Conservation (phyloP, 2,797 vertebrate genomes). For the Diplodus puntazzo region DNA sequence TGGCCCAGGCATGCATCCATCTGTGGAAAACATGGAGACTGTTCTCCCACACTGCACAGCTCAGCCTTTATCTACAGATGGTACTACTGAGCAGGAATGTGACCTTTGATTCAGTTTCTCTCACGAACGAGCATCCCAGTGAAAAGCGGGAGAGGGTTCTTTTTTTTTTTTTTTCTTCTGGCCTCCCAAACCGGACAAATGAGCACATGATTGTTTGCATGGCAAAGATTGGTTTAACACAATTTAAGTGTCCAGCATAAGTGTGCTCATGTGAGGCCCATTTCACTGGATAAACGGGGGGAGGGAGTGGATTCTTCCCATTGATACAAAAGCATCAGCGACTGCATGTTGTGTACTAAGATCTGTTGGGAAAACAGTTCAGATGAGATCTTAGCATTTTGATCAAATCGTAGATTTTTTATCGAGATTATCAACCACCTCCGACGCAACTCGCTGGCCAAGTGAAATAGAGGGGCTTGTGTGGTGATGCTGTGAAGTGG, state of each 20-base stretch:
- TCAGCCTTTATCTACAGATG: conserved; percentile 87
- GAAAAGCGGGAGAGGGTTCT: conserved; percentile 63
- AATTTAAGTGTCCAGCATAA: conserved; percentile 79
- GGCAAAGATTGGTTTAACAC: conserved; percentile 76
- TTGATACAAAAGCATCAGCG: conserved; percentile 63
- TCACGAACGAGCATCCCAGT: conserved; percentile 69
- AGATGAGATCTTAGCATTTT: conserved; percentile 20
- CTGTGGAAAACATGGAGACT: conserved; percentile 86
- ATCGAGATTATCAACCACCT: conserved; percentile 25
- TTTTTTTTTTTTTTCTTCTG: conserved; percentile 14
- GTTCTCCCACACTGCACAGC: conserved; percentile 82
- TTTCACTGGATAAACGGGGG: conserved; percentile 67
- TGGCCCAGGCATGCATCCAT: conserved; percentile 86
- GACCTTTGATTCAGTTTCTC: conserved; percentile 85
- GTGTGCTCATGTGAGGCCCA: conserved; percentile 82
- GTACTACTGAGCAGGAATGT: conserved; percentile 85
- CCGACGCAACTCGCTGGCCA: conserved; percentile 9
- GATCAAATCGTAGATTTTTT: conserved; percentile 8
- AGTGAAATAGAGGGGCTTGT: conserved; percentile 43
- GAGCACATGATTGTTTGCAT: conserved; percentile 78
- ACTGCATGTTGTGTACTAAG: conserved; percentile 34
- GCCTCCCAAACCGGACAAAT: conserved; percentile 62
- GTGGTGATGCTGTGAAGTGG: conserved; percentile 55
- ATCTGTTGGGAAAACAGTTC: conserved; percentile 8
- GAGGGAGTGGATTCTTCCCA: conserved; percentile 58